These are phyloP conservation scores for Notolabrus celidotus DNA, from an alignment of 2,797 vertebrate genomes.

Conservation along the genomic window DNA sequence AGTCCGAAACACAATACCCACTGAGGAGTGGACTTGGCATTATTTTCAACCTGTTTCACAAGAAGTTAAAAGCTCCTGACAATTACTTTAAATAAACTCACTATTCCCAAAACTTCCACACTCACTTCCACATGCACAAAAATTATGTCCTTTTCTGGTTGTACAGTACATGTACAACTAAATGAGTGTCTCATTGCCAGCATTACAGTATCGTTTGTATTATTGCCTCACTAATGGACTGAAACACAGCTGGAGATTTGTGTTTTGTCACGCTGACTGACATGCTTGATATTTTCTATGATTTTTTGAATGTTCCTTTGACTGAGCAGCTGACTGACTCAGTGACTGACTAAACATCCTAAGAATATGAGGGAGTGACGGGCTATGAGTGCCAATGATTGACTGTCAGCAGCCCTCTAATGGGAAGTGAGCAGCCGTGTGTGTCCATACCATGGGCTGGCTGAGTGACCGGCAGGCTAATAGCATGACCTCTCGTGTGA, in stretches of 20 bases:
- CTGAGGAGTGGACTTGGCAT: too few species aligned
- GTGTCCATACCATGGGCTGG: conserved; percentile 17
- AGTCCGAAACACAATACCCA: too few species aligned
- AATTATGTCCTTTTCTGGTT: too few species aligned
- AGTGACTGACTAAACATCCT: conserved; percentile 47
- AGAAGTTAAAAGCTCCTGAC: too few species aligned
- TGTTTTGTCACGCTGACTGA: conserved; percentile 35
- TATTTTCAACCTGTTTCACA: too few species aligned
- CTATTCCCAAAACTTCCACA: too few species aligned
- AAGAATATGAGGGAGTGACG: conserved; percentile 25
- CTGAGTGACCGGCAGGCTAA: conserved; percentile 36
- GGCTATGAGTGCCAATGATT: conserved; percentile 33
- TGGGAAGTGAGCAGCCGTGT: conserved; percentile 35
- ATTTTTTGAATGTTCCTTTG: conserved; percentile 25
- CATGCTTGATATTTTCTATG: conserved; percentile 44
- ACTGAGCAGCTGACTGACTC: conserved; percentile 27
- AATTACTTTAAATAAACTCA: too few species aligned
- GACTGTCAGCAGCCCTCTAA: conserved; percentile 30
- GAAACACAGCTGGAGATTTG: conserved; percentile 3
- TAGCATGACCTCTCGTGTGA: conserved; percentile 31
- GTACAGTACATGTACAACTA: neutral
- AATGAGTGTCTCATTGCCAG: conserved; percentile 15
- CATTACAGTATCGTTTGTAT: conserved; percentile 24
- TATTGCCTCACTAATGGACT: conserved; percentile 48
- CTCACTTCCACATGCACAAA: too few species aligned